These are phyloP conservation scores for Silurus lanzhouensis DNA, from an alignment of 2,797 vertebrate genomes.

Conservation along the genomic window DNA sequence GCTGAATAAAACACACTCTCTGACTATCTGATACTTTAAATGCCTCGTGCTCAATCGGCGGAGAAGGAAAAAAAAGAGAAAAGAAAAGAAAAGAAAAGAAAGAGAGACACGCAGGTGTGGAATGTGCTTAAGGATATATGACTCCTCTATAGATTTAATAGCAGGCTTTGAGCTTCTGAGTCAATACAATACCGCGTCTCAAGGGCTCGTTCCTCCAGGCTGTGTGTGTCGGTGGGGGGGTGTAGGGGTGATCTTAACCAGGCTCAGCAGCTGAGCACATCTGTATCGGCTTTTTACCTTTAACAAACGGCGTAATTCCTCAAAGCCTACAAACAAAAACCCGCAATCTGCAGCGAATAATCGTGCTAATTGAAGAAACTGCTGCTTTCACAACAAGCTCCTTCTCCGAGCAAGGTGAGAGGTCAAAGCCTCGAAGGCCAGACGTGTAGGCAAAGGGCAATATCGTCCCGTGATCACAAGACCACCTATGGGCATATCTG, in stretches of 20 bases:
- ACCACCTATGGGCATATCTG: neutral
- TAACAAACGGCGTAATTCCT: conserved; percentile 50
- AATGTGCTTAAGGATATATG: conserved; percentile 15
- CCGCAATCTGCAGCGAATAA: conserved; percentile 68
- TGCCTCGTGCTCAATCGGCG: neutral
- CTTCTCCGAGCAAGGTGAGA: conserved; percentile 42
- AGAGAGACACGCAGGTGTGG: neutral
- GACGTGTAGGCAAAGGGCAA: neutral
- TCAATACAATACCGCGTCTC: neutral
- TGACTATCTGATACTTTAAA: conserved; percentile 26
- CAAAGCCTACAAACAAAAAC: conserved; percentile 63
- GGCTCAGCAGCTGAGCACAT: conserved; percentile 14
- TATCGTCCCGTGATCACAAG: neutral
- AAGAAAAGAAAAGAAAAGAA: neutral
- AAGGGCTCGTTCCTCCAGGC: conserved; percentile 25
- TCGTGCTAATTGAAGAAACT: conserved; percentile 73
- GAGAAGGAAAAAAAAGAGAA: neutral
- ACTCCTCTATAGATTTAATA: conserved; percentile 13
- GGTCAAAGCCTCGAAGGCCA: conserved; percentile 62
- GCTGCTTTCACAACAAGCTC: conserved; percentile 59
- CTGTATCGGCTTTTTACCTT: conserved; percentile 33
- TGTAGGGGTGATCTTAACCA: neutral
- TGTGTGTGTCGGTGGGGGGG: neutral
- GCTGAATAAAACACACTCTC: neutral
- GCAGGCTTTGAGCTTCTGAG: conserved; percentile 17